A percentile compares a stretch with the other conserved stretches of the same genome.
phyloP scores from a whole-genome alignment of 2,113 vertebrate species.

The Xyrauchen texanus region DNA sequence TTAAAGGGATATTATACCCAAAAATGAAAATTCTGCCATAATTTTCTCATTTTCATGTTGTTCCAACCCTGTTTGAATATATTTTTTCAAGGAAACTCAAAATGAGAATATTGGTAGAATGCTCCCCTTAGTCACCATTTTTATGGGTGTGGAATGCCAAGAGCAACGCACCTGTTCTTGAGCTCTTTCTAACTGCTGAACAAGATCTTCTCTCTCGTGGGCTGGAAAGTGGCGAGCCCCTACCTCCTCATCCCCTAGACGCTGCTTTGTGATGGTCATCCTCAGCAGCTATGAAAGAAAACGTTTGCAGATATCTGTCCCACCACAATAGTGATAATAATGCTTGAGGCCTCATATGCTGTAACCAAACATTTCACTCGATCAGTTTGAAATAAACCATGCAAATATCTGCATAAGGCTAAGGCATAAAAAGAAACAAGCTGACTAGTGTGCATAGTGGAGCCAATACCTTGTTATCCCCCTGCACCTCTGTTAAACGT shows the following conservation, averaged over 20 bases:
- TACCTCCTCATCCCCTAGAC: slow-evolving; percentile 93
- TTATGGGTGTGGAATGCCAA: background rate
- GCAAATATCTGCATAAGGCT: background rate
- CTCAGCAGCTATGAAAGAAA: slow-evolving; percentile 80
- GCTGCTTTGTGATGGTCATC: slow-evolving; percentile 96
- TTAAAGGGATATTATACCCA: too few relatives aligned
- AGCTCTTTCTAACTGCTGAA: slow-evolving; percentile 88
- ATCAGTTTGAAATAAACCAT: background rate
- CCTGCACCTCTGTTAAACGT: slow-evolving; percentile 89
- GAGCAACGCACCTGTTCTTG: slow-evolving; percentile 82
- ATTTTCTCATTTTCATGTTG: too few relatives aligned
- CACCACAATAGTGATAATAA: background rate
- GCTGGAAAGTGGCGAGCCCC: slow-evolving; percentile 91
- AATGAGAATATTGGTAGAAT: too few relatives aligned
- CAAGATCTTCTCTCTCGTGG: slow-evolving; percentile 92
- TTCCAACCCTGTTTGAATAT: too few relatives aligned
- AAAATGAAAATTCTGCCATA: too few relatives aligned
- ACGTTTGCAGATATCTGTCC: background rate
- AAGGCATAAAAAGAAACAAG: background rate
- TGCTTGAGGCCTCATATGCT: background rate
- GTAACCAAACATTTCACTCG: background rate
- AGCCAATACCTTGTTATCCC: slow-evolving; percentile 92
- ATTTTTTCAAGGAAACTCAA: too few relatives aligned
- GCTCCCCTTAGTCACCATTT: too few relatives aligned
- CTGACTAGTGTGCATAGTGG: background rate